Evolutionary conservation across 2,113 vertebrate genomes (phyloP).

Genomic region (Synchiropus splendidus): DNA sequence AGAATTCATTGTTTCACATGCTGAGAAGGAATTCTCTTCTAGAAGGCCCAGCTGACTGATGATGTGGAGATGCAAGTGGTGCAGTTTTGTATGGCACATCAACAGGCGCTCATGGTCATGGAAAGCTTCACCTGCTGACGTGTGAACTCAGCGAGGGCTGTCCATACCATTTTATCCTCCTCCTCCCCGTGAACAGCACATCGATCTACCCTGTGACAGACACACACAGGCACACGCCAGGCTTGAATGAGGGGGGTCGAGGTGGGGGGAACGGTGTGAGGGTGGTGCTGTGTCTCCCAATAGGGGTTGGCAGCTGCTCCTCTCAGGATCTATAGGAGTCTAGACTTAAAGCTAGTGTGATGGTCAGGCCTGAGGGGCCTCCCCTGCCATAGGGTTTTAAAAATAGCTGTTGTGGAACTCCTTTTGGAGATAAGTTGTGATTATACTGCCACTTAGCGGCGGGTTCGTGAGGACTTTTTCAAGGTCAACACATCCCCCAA

Average conservation of each 20-base stretch:
- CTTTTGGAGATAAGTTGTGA: slow-evolving; percentile 5
- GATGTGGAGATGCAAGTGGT: background rate
- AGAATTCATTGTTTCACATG: too few relatives aligned
- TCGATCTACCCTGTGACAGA: too few relatives aligned
- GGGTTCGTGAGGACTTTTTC: too few relatives aligned
- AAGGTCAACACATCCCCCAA: too few relatives aligned
- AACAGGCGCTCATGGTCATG: slow-evolving; percentile 1
- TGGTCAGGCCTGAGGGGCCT: slow-evolving; percentile 22
- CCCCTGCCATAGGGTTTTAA: slow-evolving; percentile 1
- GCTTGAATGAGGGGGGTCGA: background rate
- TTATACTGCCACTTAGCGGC: slow-evolving; percentile 45
- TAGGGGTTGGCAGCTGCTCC: slow-evolving; percentile 32
- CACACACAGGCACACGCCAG: background rate
- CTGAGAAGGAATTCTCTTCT: too few relatives aligned
- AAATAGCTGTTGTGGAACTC: background rate
- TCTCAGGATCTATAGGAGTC: slow-evolving; percentile 27
- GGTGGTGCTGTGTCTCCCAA: slow-evolving; percentile 5
- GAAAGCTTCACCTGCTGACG: slow-evolving; percentile 1
- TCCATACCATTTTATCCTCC: background rate
- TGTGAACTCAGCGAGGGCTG: background rate
- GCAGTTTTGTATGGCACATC: too few relatives aligned
- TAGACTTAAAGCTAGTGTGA: slow-evolving; percentile 28
- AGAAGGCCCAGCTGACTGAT: slow-evolving; percentile 18
- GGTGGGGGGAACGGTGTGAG: background rate
- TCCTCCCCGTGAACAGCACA: too few relatives aligned